Percentiles rank a stretch among this genome's conserved stretches.
Evolutionary conservation across 2,113 vertebrate genomes (phyloP).

Genomic region (Equus przewalskii): DNA sequence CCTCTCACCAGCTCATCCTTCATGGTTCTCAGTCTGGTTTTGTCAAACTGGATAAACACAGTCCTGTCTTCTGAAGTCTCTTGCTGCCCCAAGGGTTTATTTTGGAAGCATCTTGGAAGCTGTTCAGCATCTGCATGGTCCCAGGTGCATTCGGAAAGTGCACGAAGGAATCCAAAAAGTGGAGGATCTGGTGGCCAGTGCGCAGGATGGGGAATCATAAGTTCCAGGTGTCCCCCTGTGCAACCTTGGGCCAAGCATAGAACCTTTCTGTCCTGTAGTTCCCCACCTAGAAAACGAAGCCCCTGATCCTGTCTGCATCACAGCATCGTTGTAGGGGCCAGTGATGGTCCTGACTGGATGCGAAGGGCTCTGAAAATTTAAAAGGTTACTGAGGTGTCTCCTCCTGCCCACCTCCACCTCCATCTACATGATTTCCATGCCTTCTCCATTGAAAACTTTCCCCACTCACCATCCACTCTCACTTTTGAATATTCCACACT

Average conservation of each 20-base stretch:
- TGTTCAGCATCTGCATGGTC: not conserved
- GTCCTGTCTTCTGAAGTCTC: not conserved
- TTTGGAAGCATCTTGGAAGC: not conserved
- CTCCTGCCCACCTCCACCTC: too few species aligned
- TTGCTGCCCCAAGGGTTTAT: not conserved
- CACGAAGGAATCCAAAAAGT: not conserved
- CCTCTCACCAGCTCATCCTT: not conserved
- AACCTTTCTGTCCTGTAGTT: too few species aligned
- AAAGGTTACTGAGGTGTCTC: not conserved
- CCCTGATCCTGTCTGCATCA: not conserved
- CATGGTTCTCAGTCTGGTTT: not conserved
- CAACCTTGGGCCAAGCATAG: not conserved
- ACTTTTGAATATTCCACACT: not conserved
- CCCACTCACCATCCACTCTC: not conserved
- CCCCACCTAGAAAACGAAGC: not conserved
- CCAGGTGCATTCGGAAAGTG: not conserved
- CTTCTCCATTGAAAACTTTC: not conserved
- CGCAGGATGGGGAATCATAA: not conserved
- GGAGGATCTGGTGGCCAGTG: accelerated
- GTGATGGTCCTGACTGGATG: not conserved
- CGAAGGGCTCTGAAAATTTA: not conserved
- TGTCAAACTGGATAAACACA: not conserved
- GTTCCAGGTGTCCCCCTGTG: not conserved
- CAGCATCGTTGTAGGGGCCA: accelerated
- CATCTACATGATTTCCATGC: not conserved